These are phyloP conservation scores for Saturnia pavonia DNA, from an alignment of 2,888 invertebrate species.

Conservation along the genomic window DNA sequence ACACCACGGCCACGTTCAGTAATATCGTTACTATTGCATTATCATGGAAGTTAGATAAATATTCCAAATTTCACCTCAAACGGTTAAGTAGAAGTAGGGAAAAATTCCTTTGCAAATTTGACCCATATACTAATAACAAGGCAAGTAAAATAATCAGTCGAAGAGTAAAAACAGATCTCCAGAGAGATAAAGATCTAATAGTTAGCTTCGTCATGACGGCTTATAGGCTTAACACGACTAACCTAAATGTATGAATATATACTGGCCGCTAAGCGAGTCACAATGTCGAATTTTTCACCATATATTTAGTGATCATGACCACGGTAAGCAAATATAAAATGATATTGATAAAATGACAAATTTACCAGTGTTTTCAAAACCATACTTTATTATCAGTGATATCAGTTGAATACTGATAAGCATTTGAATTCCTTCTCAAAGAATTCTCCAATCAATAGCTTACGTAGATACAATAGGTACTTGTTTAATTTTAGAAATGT, in stretches of 20 bases:
- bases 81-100: too few species aligned
- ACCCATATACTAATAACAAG: too few species aligned
- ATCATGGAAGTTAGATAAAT: too few species aligned
- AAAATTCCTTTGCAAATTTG: too few species aligned
- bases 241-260: not conserved
- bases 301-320: too few species aligned
- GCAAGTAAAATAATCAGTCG: too few species aligned
- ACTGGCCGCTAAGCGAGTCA: not conserved
- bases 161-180: too few species aligned
- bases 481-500: slow-evolving; percentile 3
- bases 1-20: too few species aligned
- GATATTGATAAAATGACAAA: not conserved
- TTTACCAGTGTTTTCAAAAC: not conserved
- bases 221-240: not conserved
- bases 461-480: not conserved
- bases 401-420: not conserved
- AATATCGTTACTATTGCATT: too few species aligned
- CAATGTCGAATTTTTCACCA: not conserved
- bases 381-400: not conserved
- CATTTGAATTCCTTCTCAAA: not conserved
- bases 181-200: too few species aligned
- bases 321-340: not conserved
- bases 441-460: not conserved
- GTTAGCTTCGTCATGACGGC: not conserved
- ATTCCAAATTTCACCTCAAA: too few species aligned